Base-by-base conservation (phyloP, 1,140 invertebrate species). In the Saccostrea echinata region DNA sequence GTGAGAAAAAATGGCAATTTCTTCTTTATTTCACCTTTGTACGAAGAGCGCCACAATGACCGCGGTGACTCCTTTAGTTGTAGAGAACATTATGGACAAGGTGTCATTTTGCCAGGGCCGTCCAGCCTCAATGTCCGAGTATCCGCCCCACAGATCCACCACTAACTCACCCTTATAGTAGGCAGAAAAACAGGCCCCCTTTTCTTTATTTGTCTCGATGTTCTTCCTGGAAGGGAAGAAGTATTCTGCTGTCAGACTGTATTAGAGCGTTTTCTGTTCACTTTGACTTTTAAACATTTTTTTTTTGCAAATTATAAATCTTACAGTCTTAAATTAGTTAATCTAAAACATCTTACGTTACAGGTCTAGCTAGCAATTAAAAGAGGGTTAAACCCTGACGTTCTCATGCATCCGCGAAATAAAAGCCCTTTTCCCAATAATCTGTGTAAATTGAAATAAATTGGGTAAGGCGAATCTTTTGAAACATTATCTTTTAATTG, bases 121-220 rank as follows among this genome's bases (percentile, higher is more conserved):
- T 0, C 71, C n/a, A 1, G 83, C n/a, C 35, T 91, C 88, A 11
- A 86, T 33, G 83, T 95, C 94, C 12, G 94, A 93, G 84, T 92
- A 94, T 35, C 95, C 95, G 52, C 93, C 95, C 94, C 94, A 95
- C 53, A 95, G 27, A 88, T 95, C 92, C 12, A 95, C 92, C 27
- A 95, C 92, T n/a, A 91, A 68, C 24, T 88, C 82, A 3, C 92
- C 92, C 35, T 89, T 88, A 64, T 93, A 90, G 80, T 93, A 93
- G 11, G 87, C 90, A 18, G 92, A 90, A 84, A 93, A 90, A 1
- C 86, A 83, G 24, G 84, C 90, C 11, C 90, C 92, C 71, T 85
- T 81, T 55, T 92, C 91, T 16, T 43, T 57, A 8, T 88, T 91
- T 85, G 85, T 90, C 68, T 90, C 85, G 18, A 93, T 52, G 30